phyloP scores from a whole-genome alignment of 2,113 vertebrate species.

The Tachysurus fulvidraco region DNA sequence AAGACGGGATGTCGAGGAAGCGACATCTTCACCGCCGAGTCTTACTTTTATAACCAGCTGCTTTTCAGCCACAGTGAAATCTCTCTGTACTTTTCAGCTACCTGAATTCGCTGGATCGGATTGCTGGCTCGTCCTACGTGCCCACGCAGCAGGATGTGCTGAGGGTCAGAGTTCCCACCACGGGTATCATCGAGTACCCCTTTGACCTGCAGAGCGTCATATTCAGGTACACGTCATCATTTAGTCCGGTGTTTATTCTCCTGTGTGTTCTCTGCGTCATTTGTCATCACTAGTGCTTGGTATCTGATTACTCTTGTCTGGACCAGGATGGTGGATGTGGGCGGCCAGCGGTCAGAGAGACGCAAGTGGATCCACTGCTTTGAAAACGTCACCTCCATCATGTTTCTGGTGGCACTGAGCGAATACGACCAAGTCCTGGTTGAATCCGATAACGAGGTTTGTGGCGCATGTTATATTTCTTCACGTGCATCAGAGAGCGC shows the following conservation, averaged over 20 bases:
- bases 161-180: conserved; percentile 79
- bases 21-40: neutral
- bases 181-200: conserved; percentile 82
- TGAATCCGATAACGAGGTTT: conserved; percentile 84
- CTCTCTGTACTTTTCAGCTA: conserved; percentile 68
- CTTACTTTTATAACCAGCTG: neutral
- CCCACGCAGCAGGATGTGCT: conserved; percentile 84
- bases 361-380: conserved; percentile 79
- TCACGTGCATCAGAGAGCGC: conserved; percentile 34
- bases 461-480: neutral
- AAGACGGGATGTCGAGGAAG: no score
- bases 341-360: conserved; percentile 86
- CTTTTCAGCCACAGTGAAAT: neutral
- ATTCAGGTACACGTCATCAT: conserved; percentile 76
- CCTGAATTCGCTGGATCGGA: conserved; percentile 77
- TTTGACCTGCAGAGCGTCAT: conserved; percentile 83
- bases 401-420: conserved; percentile 84
- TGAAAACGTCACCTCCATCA: conserved; percentile 74
- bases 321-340: conserved; percentile 85
- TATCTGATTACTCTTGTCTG: neutral
- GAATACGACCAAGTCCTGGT: conserved; percentile 90
- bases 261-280: neutral
- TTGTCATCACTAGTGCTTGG: neutral
- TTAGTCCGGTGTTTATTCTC: neutral
- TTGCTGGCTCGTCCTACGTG: conserved; percentile 70